Percentiles rank a stretch among this genome's conserved stretches.
phyloP scores from a whole-genome alignment of 2,888 invertebrate species.

The Beris chalybata region DNA sequence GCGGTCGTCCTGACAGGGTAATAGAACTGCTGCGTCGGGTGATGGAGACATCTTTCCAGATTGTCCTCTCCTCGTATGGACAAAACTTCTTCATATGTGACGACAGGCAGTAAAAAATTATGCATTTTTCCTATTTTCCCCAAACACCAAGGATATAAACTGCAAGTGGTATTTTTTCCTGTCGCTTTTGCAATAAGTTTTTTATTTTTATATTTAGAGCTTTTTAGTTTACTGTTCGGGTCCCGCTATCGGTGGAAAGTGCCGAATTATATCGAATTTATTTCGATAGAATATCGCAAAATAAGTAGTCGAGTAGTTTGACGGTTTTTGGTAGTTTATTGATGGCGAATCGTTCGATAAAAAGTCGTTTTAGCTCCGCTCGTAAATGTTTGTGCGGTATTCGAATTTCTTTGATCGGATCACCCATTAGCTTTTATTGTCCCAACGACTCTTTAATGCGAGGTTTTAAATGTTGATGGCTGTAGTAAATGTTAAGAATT shows the following conservation, averaged over 20 bases:
- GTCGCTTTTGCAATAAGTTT: background rate
- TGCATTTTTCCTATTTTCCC: constrained; percentile 20
- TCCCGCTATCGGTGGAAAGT: constrained; percentile 17
- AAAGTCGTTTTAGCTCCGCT: too few species aligned
- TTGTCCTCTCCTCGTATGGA: constrained; percentile 4
- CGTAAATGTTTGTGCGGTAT: too few species aligned
- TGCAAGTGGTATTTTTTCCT: too few species aligned
- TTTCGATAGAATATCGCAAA: constrained; percentile 15
- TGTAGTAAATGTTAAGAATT: too few species aligned
- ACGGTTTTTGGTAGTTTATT: too few species aligned
- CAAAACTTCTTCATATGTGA: constrained; percentile 21
- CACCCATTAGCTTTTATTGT: too few species aligned
- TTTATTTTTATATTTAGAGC: constrained; percentile 31
- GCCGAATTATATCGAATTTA: constrained; percentile 23
- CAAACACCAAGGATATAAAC: too few species aligned
- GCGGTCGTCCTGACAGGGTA: background rate
- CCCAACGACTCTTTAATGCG: too few species aligned
- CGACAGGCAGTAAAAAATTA: constrained; percentile 27
- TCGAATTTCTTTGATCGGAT: too few species aligned
- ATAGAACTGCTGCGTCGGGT: constrained; percentile 7
- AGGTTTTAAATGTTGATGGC: too few species aligned
- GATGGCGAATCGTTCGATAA: too few species aligned
- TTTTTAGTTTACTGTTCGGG: constrained; percentile 25
- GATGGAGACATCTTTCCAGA: background rate
- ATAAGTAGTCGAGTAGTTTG: background rate